Evolutionary conservation across 2,888 invertebrate genomes (phyloP), one percentile per base, ranked within the genome.

Genomic region (Philonicus albiceps): DNA sequence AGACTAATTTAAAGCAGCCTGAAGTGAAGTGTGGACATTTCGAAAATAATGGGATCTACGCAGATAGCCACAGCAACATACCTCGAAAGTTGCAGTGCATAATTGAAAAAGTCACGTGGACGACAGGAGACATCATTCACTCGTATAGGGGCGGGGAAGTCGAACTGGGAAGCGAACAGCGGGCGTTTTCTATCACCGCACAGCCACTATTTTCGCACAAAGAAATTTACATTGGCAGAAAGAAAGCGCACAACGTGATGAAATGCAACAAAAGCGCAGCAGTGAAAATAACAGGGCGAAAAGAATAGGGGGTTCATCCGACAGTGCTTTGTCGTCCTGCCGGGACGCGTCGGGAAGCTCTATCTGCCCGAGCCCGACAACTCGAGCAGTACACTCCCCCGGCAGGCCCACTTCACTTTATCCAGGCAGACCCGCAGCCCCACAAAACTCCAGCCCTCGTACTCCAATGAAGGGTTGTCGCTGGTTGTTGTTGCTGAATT

Each of bases 201-300:
- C 7, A 30, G 53, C 80, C 80, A 80, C 80, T 49, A 53, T 53
- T 49, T 80, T 80, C 30, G 13, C 80, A 80, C 80, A 80, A 80
- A 80, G 80, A 53, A 80, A 31, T 80, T 53, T 49, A 30, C 43
- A 80, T 31, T 49, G 30, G 13, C 6, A 78, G 40, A 53, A 80
- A 53, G 80, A 53, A 40, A 64, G 31, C 80, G 27, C 80, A 53
- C 53, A 80, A 80, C 19, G 49, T 80, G 49, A 30, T 40, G 22
- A 43, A 43, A 80, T 37, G 37, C 74, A 49, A 49, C 49, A 34
- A 49, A 40, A 80, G 80, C 22, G 49, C 49, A 30, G 27, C 49
- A 49, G 80, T 30, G 30, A 49, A 40, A 22, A 80, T 49, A 80
- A 80, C 80, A 80, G 53, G 16, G 27, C 49, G 80, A 80, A 27